A percentile compares a stretch with the other conserved stretches of the same genome.
Conservation (phyloP, 2,113 vertebrate species). For the Pavo muticus region DNA sequence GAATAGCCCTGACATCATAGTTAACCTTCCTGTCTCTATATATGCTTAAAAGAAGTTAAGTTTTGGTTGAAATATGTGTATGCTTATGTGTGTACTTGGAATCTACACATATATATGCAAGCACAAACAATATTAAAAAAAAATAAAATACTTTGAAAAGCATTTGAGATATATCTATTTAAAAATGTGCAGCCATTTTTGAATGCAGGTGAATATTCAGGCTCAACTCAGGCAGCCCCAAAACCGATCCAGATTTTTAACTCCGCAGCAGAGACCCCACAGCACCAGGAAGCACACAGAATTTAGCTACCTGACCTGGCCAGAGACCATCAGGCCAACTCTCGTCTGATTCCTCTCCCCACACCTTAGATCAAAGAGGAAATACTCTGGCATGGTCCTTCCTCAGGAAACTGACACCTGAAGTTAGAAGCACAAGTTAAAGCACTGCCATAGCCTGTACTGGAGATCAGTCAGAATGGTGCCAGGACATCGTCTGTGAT, state of each 20-base stretch:
- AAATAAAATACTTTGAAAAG: no score
- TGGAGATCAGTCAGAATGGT: accelerated
- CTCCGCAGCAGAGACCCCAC: background rate
- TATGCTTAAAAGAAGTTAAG: background rate
- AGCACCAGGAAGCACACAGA: accelerated
- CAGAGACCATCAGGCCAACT: background rate
- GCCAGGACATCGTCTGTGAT: background rate
- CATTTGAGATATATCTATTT: background rate
- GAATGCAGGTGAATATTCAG: background rate
- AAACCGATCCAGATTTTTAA: background rate
- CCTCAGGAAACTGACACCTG: constrained; percentile 48
- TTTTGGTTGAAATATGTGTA: accelerated
- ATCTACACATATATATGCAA: accelerated
- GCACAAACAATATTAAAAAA: background rate
- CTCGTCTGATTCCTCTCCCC: background rate
- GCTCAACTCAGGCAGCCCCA: background rate
- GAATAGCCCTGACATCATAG: accelerated
- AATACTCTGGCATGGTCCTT: constrained; percentile 30
- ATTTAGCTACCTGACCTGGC: background rate
- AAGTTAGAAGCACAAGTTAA: background rate
- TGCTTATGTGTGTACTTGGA: background rate
- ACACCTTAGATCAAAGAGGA: constrained; percentile 5
- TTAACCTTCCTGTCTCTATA: background rate
- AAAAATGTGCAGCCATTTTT: background rate
- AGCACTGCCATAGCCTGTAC: background rate